Base-by-base conservation (phyloP, 1,140 invertebrate genomes). In the Araneus ventricosus region DNA sequence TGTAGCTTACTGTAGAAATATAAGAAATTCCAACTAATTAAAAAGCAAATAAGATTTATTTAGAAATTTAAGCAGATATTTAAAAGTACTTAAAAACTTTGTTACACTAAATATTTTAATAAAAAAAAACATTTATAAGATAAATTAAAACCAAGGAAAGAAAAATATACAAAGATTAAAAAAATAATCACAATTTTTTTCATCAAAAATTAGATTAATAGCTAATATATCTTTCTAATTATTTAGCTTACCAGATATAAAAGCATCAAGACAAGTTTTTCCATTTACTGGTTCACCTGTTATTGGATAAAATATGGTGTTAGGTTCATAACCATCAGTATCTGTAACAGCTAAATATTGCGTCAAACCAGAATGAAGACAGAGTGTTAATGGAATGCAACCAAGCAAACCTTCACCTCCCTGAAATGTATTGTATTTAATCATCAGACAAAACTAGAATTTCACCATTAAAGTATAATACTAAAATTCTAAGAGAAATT, bases 241-340 rank as follows among this genome's bases (percentile, higher is more conserved):
- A 14, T 4, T 27, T 5, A 84, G 30, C 82, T 57, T 84, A 93
- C 88, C 88, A 82, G 88, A 94, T 45, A 93, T 93, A 82, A 94
- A 94, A 45, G 85, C 88, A 93, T 91, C 93, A 17, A 79, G 6
- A 37, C 2, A 59, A 20, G 20, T 88, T 59, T 52, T 6, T 20
- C n/a, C 61, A 41, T 88, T 39, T 57, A 10, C 27, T 27, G 61
- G 39, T 37, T 91, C 86, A 88, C 79, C 67, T 63, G 79, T 63
- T 67, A 80, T 34, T n/a, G 93, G 92, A 90, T 94, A 94, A 84
- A 94, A 94, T 34, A 95, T 91, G 34, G 94, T 91, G 8, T 94
- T 93, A 4, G 88, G 80, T 14, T 90, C 59, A 63, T 93, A 94
- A 14, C 94, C 94, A 85, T 88, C 92, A 2, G 70, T 67, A 14